phyloP scores from a whole-genome alignment of 2,797 vertebrate species.

The Melopsittacus undulatus region DNA sequence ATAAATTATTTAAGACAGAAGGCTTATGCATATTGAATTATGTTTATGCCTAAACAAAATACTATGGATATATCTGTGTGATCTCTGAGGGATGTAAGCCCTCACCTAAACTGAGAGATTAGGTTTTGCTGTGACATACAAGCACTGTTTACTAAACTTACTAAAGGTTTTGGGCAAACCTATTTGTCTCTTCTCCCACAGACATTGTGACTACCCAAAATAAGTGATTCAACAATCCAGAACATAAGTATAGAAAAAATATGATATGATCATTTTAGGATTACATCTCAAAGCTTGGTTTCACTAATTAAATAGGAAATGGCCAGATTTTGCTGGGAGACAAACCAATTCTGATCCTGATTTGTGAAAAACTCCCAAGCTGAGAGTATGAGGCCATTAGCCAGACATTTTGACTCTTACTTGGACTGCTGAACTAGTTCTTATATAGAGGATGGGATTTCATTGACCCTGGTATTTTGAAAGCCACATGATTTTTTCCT shows the following conservation, averaged over 20 bases:
- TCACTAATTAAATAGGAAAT: constrained; percentile 20
- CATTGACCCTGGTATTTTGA: not conserved
- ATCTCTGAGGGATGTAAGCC: not conserved
- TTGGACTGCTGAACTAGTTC: not conserved
- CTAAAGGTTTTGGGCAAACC: not conserved
- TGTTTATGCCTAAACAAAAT: not conserved
- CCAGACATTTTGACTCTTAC: not conserved
- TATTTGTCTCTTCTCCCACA: not conserved
- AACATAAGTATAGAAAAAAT: constrained; percentile 21
- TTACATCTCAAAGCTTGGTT: constrained; percentile 12
- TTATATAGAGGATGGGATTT: not conserved
- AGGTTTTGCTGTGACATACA: not conserved
- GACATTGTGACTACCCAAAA: not conserved
- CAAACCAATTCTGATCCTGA: not conserved
- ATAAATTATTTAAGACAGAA: not conserved
- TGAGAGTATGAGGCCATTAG: not conserved
- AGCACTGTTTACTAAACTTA: not conserved
- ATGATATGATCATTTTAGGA: not conserved
- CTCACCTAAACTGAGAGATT: not conserved
- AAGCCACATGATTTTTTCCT: not conserved
- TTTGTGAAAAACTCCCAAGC: not conserved
- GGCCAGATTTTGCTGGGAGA: not conserved
- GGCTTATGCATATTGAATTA: not conserved
- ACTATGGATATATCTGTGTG: not conserved
- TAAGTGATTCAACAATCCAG: not conserved